Evolutionary conservation across 2,113 vertebrate genomes (phyloP).

Genomic region (Neolamprologus cancellatus): DNA sequence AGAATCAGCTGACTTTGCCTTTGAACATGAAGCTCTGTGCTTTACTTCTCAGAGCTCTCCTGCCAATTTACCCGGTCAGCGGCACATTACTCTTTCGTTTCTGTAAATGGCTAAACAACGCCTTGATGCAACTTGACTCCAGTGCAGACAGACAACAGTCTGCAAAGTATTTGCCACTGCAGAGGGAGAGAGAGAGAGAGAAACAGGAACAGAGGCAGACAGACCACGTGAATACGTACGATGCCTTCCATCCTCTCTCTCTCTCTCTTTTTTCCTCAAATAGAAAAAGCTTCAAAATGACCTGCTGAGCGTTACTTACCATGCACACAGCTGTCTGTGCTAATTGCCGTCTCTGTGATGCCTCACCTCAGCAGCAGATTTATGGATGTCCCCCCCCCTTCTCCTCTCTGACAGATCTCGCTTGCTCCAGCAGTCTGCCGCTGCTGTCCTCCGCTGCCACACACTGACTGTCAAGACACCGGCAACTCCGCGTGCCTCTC

Average conservation of each 20-base stretch:
- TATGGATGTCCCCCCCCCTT: conserved; percentile 7
- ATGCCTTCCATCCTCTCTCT: not conserved
- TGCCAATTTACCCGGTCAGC: not conserved
- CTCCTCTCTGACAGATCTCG: not conserved
- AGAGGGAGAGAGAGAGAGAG: not conserved
- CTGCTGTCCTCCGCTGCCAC: not conserved
- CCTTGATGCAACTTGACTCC: not conserved
- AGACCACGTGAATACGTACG: not conserved
- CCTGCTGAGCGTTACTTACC: conserved; percentile 25
- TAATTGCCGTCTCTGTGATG: not conserved
- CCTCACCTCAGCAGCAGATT: conserved; percentile 23
- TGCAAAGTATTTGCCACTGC: not conserved
- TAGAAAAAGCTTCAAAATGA: not conserved
- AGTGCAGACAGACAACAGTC: not conserved
- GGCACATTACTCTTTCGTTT: not conserved
- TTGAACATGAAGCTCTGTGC: not conserved
- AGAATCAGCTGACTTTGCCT: not conserved
- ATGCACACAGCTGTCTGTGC: conserved; percentile 21
- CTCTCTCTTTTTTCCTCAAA: not conserved
- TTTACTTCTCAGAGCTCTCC: not conserved
- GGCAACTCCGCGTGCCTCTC: conserved; percentile 28
- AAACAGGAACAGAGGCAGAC: conserved; percentile 1
- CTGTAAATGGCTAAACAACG: not conserved
- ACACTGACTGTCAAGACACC: conserved; percentile 57
- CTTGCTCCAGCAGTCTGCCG: conserved; percentile 8